Percentiles rank a stretch among this genome's conserved stretches.
phyloP scores from a whole-genome alignment of 2,888 invertebrate genomes.

The Nymphalis polychloros region DNA sequence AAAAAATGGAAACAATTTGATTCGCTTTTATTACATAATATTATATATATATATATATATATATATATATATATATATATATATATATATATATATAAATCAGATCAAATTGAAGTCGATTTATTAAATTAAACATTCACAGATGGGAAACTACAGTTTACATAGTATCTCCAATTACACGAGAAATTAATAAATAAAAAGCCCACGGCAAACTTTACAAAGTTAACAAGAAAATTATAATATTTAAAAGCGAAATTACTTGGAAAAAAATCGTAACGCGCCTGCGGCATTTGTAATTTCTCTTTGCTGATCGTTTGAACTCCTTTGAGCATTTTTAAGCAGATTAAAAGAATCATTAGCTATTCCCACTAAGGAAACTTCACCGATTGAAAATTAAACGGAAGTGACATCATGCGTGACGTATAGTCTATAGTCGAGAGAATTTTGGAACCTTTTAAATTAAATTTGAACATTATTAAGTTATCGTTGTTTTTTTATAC shows the following conservation, averaged over 20 bases:
- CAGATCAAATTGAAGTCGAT: too few species aligned
- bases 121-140: too few species aligned
- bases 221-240: constrained; percentile 32
- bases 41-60: too few species aligned
- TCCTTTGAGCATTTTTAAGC: constrained; percentile 72
- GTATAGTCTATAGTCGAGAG: neutral
- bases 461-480: too few species aligned
- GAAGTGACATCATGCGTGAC: constrained; percentile 1
- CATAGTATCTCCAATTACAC: neutral
- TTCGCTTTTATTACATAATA: too few species aligned
- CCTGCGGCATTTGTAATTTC: constrained; percentile 32
- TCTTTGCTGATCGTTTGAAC: constrained; percentile 54
- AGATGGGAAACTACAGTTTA: neutral
- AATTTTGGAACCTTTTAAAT: too few species aligned
- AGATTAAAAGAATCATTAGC: constrained; percentile 78
- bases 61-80: too few species aligned
- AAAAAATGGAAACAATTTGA: too few species aligned
- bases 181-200: constrained; percentile 7
- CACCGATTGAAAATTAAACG: constrained; percentile 19
- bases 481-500: too few species aligned
- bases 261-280: constrained; percentile 26
- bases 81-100: too few species aligned
- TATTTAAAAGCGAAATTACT: constrained; percentile 33
- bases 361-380: constrained; percentile 64
- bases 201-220: constrained; percentile 12